Base-by-base conservation (phyloP, 2,888 invertebrate species). In the Willowsia nigromaculata region DNA sequence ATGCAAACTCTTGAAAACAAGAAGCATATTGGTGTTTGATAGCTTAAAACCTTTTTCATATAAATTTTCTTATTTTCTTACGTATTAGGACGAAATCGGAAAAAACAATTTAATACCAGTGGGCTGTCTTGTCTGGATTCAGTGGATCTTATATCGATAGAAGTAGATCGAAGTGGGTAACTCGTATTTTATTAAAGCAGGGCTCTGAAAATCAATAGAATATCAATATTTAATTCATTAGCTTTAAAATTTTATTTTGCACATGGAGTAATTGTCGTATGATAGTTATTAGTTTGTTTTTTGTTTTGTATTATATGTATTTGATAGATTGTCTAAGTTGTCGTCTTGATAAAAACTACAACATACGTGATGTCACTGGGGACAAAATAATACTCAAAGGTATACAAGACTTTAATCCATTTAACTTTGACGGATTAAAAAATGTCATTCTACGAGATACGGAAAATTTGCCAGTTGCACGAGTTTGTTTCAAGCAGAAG, bases 401-500 rank as follows among this genome's bases (percentile, higher is more conserved):
- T 15, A 74, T 86, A 18, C 90, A 92, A 88, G 90, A 89, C 30
- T 84, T 90, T 25, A 40, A 59, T 33, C 89, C 81, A 22, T 88
- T 84, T 40, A 88, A 37, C 37, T 90, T 88, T 82, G 88, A 85
- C 30, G 68, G 76, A 30, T 56, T 91, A 43, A 89, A 90, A 90
- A 91, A 91, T 90, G 90, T 91, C 65, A 89, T 91, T 22, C 43
- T 92, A 71, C 82, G 91, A 43, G 90, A 90, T 62, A 56, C 33
- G 47, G 86, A 91, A 15, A 83, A 88, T 71, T 11, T 80, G 74
- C 89, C 91, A 59, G 82, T 92, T 86, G 91, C 91, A 85, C 80
- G 91, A 81, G 90, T 90, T 88, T 90, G 91, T 76, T 91, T 91
- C 71, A 91, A 92, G 82, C 91, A 91, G 83, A 92, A 91, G 62